Evolutionary conservation across 2,888 invertebrate species (phyloP), one percentile per base, ranked within the genome.

Genomic region (Leptogaster cylindrica): DNA sequence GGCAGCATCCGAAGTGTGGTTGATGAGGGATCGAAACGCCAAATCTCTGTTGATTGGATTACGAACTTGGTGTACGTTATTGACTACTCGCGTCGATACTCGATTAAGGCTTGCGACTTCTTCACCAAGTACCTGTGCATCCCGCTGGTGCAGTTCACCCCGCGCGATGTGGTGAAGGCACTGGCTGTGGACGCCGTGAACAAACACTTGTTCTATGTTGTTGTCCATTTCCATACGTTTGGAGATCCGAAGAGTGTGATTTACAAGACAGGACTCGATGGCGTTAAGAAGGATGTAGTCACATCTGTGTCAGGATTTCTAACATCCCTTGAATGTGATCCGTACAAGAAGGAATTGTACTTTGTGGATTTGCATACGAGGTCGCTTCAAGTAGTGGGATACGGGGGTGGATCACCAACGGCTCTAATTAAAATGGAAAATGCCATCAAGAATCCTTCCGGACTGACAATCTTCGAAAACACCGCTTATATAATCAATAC

Each of bases 11-110:
- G 79, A 1, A 75, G 74, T 0, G 75, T 85, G 5, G 74, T 77
- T 2, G 78, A 81, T 12, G 76, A 85, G 10, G 84, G 84, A 0
- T 78, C 77, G 67, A 85, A 86, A 0, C 78, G 78, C 44, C 81
- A 87, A 78, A 75, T 92, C 36, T 84, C 89, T 0, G 83, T 90
- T 1, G 92, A 93, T 74, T 92, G 92, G 92, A 78, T 88, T 20
- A 88, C 89, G 0, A 84, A 85, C 8, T 90, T 90, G 74, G 82
- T 90, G 0, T 92, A 91, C 77, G 88, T 87, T 71, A 84, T 86
- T 66, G 86, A 87, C 73, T 82, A 79, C 8, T 75, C 76, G 0
- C 73, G 76, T 0, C 70, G 70, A 0, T 79, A 80, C 27, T 78
- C 80, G 50, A 78, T 87, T 0, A 76, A 82, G 23, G 86, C 84